These are phyloP conservation scores for Arnoldichthys spilopterus DNA, from an alignment of 2,797 vertebrate species.

Conservation along the genomic window DNA sequence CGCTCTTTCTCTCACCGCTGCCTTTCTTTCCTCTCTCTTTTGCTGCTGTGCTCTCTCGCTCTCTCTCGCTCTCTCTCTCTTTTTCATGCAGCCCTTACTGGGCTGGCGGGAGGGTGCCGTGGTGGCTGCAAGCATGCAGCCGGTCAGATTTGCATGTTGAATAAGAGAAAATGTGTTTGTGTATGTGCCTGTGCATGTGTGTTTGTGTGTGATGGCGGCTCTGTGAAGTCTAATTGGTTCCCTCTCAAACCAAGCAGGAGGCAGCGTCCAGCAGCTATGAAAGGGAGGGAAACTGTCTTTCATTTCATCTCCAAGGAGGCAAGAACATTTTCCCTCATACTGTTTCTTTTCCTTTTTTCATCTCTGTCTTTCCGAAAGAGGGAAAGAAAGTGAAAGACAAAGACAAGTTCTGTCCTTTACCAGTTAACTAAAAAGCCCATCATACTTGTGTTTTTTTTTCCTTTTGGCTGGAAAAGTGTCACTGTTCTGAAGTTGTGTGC, in stretches of 20 bases:
- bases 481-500: background rate
- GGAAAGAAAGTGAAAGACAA: conserved; percentile 7
- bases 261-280: conserved; percentile 17
- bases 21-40: background rate
- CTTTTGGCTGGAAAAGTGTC: background rate
- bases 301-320: conserved; percentile 16
- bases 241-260: conserved; percentile 14
- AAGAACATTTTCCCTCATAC: background rate
- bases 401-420: background rate
- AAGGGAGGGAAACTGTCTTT: conserved; percentile 33
- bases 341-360: background rate
- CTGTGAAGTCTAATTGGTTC: conserved; percentile 32
- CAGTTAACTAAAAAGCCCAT: conserved; percentile 11
- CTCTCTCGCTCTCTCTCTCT: background rate
- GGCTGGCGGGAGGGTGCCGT: conserved; percentile 15
- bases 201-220: conserved; percentile 16
- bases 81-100: conserved; percentile 36
- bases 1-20: conserved; percentile 9
- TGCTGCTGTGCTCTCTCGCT: background rate
- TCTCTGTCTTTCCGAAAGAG: conserved; percentile 1
- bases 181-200: conserved; percentile 4
- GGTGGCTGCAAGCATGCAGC: conserved; percentile 37
- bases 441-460: background rate
- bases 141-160: conserved; percentile 54
- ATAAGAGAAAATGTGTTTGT: conserved; percentile 1